phyloP scores from a whole-genome alignment of 2,888 invertebrate species.

The Rugalucina vietnamica region DNA sequence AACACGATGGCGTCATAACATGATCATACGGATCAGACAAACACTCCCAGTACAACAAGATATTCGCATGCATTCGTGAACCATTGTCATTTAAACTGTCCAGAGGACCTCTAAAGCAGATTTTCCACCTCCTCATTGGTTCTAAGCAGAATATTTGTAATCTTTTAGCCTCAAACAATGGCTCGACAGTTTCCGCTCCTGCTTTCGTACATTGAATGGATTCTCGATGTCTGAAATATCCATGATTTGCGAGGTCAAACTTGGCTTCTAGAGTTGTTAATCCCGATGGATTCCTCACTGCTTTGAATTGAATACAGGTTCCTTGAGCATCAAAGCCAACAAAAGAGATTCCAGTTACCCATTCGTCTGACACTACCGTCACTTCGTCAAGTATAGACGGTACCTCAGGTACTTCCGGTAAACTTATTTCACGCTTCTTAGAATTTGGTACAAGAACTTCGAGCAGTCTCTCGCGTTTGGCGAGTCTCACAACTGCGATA shows the following conservation, averaged over 20 bases:
- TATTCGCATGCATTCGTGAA: neutral
- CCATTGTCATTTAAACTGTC: neutral
- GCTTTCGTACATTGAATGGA: neutral
- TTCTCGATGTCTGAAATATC: neutral
- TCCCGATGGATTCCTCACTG: neutral
- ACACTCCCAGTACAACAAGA: neutral
- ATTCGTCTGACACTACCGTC: neutral
- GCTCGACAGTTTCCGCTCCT: neutral
- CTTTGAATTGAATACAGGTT: neutral
- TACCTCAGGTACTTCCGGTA: neutral
- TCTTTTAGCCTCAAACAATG: neutral
- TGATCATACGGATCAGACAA: neutral
- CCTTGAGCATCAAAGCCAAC: neutral
- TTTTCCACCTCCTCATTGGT: neutral
- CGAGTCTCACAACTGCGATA: neutral
- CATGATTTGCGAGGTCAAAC: neutral
- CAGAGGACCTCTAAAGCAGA: neutral
- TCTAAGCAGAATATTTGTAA: neutral
- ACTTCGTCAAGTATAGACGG: neutral
- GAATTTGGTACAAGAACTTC: neutral
- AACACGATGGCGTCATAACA: neutral
- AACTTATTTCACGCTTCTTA: neutral
- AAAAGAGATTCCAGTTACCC: neutral
- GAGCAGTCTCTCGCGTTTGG: neutral
- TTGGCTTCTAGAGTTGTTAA: neutral